Percentiles rank a stretch among this genome's conserved stretches.
Conservation (phyloP, 2,113 vertebrate species). For the Erpornis zantholeuca region DNA sequence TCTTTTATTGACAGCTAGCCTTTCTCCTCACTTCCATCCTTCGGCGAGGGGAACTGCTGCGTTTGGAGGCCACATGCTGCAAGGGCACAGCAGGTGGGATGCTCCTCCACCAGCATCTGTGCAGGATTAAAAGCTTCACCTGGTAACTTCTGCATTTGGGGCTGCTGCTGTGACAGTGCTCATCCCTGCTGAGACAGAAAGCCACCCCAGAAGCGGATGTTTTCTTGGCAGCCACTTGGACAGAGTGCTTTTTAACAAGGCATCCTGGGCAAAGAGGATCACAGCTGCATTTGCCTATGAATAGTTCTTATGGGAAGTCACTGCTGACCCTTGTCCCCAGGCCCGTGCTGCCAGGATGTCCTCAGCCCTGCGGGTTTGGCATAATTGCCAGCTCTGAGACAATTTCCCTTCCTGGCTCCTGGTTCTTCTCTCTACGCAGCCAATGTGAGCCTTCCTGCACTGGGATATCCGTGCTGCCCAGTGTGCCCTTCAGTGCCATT, state of each 20-base stretch:
- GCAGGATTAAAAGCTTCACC: not conserved
- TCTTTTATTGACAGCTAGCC: not conserved
- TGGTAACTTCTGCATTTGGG: not conserved
- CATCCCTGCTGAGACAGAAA: not conserved
- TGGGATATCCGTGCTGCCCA: not conserved
- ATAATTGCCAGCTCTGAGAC: not conserved
- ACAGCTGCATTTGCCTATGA: conserved; percentile 37
- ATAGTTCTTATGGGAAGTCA: conserved; percentile 6
- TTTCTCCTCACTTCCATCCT: not conserved
- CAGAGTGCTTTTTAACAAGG: not conserved
- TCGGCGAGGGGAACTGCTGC: not conserved
- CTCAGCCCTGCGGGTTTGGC: not conserved
- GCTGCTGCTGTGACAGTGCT: not conserved
- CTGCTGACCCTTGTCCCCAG: conserved; percentile 8
- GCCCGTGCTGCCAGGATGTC: not conserved
- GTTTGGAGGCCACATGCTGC: not conserved
- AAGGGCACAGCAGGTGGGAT: not conserved
- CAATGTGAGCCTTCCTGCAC: rapidly evolving
- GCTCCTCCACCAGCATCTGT: not conserved
- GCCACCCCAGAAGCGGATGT: conserved; percentile 7
- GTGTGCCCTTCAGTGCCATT: rapidly evolving
- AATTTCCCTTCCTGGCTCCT: not conserved
- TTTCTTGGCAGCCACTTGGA: not conserved
- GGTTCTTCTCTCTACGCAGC: rapidly evolving
- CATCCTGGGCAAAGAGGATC: not conserved